These are phyloP conservation scores for Bombus superbus DNA, from an alignment of 1,140 invertebrate species.

Conservation along the genomic window DNA sequence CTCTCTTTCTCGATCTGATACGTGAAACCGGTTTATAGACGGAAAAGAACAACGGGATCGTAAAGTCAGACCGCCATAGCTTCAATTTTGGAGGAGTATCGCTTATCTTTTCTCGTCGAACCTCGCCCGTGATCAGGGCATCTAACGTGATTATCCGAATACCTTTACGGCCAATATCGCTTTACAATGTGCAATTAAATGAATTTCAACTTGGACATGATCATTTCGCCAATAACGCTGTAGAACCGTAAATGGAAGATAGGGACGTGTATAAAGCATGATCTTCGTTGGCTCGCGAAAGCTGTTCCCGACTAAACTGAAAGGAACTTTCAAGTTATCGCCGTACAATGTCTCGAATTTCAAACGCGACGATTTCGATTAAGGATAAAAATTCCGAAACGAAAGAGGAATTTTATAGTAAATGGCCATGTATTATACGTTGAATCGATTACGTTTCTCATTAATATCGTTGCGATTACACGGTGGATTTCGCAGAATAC, in stretches of 20 bases:
- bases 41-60: slow-evolving; percentile 42
- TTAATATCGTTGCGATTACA: neutral
- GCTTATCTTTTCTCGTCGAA: slow-evolving; percentile 30
- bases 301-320: neutral
- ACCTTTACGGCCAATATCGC: slow-evolving; percentile 33
- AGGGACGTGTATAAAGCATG: neutral
- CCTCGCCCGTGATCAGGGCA: neutral
- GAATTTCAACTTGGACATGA: slow-evolving; percentile 28
- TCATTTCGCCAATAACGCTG: slow-evolving; percentile 4
- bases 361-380: neutral
- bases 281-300: neutral
- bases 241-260: slow-evolving; percentile 12
- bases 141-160: slow-evolving; percentile 38
- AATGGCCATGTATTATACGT: neutral
- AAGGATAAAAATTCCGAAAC: neutral
- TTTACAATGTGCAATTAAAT: slow-evolving; percentile 38
- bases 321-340: neutral
- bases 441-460: neutral
- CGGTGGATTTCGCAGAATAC: neutral
- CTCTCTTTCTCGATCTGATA: slow-evolving; percentile 44
- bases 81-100: slow-evolving; percentile 47
- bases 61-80: slow-evolving; percentile 45
- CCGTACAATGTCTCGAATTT: neutral
- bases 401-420: neutral
- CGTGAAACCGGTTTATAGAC: slow-evolving; percentile 50